phyloP scores from a whole-genome alignment of 2,113 vertebrate genomes.

The Scalopus aquaticus region DNA sequence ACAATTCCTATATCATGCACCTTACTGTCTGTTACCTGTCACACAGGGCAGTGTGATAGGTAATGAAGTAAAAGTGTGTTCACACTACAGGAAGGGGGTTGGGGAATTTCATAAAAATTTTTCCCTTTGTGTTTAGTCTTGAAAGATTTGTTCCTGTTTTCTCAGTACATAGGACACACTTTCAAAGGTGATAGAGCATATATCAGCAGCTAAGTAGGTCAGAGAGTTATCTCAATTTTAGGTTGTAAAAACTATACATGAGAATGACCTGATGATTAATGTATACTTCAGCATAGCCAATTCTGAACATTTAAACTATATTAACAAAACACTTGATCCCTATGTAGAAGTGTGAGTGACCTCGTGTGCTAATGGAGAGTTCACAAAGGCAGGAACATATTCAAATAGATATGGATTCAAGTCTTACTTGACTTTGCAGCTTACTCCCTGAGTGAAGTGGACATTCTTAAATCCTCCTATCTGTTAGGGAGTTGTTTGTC shows the following conservation, averaged over 20 bases:
- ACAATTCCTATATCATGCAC: not conserved
- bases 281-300: not conserved
- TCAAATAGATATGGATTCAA: not conserved
- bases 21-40: not conserved
- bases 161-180: not conserved
- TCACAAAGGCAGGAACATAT: not conserved
- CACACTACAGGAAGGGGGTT: not conserved
- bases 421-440: not conserved
- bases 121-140: not conserved
- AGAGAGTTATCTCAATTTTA: not conserved
- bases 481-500: not conserved
- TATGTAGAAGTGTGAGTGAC: not conserved
- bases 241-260: not conserved
- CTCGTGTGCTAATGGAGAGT: not conserved
- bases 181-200: not conserved
- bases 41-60: not conserved
- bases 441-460: not conserved
- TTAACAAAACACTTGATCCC: not conserved
- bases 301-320: not conserved
- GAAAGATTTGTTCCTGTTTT: not conserved
- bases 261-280: not conserved
- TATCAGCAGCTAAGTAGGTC: not conserved
- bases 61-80: not conserved
- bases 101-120: not conserved
- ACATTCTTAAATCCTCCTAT: not conserved